Evolutionary conservation across 2,113 vertebrate genomes (phyloP), one percentile per base, ranked within the genome.

Genomic region (Hucho hucho): DNA sequence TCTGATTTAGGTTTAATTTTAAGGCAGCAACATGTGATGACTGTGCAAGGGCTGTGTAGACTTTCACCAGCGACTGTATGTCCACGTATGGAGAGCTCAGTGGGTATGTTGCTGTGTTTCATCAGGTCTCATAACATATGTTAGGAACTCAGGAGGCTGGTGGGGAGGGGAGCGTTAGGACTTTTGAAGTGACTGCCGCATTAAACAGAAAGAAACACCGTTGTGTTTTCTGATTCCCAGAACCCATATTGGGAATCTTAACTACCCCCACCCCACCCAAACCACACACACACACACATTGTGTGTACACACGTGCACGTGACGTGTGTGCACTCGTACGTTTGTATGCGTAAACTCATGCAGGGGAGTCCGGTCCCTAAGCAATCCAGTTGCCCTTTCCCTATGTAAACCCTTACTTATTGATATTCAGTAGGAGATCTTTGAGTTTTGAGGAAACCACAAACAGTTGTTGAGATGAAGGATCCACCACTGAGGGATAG

Each of bases 161-260:
- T 79, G 87, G 84, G 80, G 76, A 87, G 25, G 80, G 89, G 88
- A 86, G 86, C 81, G 78, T 82, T 56, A 75, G 56, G 16, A 76
- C 79, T 81, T 92, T 92, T 92, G 90, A 92, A 91, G 91, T 90
- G 84, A 89, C 58, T 71, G 84, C 85, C 88, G 77, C 85, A 81
- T 88, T 89, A 87, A 83, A 88, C 84, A 82, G 87, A 77, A 87
- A 80, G 67, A 32, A 46, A 79, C 79, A 80, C 80, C 82, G 82
- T 88, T 87, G 86, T 53, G 14, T 81, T 90, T 75, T 90, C 85
- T 84, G 86, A 90, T 89, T 93, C 90, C 90, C 90, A 81, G 87
- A 91, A 92, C 89, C 87, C 92, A 90, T 87, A 89, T 89, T 89
- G 92, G 87, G 89, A 90, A 89, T 87, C 87, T 84, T 83, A 87